phyloP scores from a whole-genome alignment of 1,140 invertebrate genomes.

The Psilanteris sp. region DNA sequence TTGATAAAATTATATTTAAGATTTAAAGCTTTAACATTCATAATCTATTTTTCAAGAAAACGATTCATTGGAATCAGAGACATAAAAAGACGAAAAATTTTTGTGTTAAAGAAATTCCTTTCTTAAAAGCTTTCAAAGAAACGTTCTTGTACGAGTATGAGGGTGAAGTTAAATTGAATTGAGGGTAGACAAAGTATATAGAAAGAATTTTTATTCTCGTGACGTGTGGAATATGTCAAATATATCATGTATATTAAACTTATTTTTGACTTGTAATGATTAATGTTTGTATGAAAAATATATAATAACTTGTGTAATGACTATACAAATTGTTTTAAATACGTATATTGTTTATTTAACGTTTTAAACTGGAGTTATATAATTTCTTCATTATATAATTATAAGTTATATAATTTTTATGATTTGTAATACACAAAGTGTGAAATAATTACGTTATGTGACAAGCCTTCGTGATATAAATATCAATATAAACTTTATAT shows the following conservation, averaged over 20 bases:
- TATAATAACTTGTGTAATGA: slow-evolving; percentile 4
- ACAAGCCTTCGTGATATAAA: too few relatives aligned
- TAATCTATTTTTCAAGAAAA: slow-evolving; percentile 21
- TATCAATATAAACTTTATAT: too few relatives aligned
- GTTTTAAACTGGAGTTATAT: too few relatives aligned
- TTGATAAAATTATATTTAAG: too few relatives aligned
- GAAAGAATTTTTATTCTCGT: slow-evolving; percentile 33
- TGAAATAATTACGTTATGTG: too few relatives aligned
- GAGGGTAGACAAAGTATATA: slow-evolving; percentile 21
- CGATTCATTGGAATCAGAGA: slow-evolving; percentile 3
- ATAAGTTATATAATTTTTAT: too few relatives aligned
- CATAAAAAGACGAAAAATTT: slow-evolving; percentile 28
- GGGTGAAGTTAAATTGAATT: slow-evolving; percentile 38
- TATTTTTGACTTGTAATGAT: too few relatives aligned
- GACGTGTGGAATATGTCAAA: slow-evolving; percentile 20
- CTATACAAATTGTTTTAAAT: background rate
- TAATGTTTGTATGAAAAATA: too few relatives aligned
- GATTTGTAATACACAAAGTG: too few relatives aligned
- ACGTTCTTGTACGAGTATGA: slow-evolving; percentile 24
- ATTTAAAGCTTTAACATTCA: too few relatives aligned
- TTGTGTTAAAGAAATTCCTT: slow-evolving; percentile 38
- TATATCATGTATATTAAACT: slow-evolving; percentile 27
- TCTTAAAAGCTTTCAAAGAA: slow-evolving; percentile 47
- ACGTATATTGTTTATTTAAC: too few relatives aligned
- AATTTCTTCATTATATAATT: too few relatives aligned